Percentiles rank a stretch among this genome's conserved stretches.
These are phyloP conservation scores for Amphibalanus amphitrite DNA, from an alignment of 1,140 invertebrate genomes.

Conservation along the genomic window DNA sequence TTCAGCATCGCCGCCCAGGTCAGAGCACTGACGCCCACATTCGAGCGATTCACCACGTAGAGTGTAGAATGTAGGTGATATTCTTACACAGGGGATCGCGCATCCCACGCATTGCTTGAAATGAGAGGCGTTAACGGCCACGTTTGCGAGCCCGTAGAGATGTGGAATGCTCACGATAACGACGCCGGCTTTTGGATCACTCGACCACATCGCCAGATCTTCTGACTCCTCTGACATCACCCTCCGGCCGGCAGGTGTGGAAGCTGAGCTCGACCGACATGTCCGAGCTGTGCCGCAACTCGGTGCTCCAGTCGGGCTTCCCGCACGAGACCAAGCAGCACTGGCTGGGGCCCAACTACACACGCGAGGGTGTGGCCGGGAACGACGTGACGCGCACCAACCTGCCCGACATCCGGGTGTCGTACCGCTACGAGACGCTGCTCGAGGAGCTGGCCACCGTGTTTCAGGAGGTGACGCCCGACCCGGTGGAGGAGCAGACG, in stretches of 20 bases:
- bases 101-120: too few relatives aligned
- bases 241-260: conserved; percentile 46
- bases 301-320: conserved; percentile 95
- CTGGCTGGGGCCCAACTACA: conserved; percentile 93
- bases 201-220: too few relatives aligned
- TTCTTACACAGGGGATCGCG: too few relatives aligned
- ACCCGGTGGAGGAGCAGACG: not conserved
- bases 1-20: conserved; percentile 96
- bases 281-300: conserved; percentile 95
- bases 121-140: too few relatives aligned
- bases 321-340: conserved; percentile 91
- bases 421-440: conserved; percentile 76
- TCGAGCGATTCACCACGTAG: too few relatives aligned
- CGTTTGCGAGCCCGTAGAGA: too few relatives aligned
- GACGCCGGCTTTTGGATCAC: too few relatives aligned
- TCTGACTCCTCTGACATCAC: too few relatives aligned
- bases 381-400: conserved; percentile 97
- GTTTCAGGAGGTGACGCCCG: conserved; percentile 34
- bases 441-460: conserved; percentile 87
- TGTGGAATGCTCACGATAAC: too few relatives aligned
- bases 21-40: too few relatives aligned
- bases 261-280: conserved; percentile 96
- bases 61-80: too few relatives aligned
- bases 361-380: conserved; percentile 83
- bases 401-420: conserved; percentile 93